These are phyloP conservation scores for Hycleus phaleratus DNA, from an alignment of 1,140 invertebrate species.

Conservation along the genomic window DNA sequence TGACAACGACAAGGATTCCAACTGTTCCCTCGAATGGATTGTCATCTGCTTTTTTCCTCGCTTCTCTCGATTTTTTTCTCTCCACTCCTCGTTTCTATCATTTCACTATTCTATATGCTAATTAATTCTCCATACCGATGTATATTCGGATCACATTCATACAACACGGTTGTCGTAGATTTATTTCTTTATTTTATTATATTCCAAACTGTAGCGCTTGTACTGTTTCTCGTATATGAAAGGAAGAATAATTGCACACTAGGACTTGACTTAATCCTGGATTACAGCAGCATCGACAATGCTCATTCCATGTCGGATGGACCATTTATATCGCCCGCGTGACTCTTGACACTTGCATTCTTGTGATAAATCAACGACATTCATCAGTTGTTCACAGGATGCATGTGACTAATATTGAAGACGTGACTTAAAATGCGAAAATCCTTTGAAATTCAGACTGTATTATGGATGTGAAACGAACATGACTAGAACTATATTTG, in stretches of 20 bases:
- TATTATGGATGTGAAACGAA: too few relatives aligned
- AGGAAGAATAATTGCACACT: slow-evolving; percentile 1
- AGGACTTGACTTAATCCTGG: neutral
- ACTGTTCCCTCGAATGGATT: neutral
- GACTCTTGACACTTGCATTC: slow-evolving; percentile 16
- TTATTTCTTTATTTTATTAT: too few relatives aligned
- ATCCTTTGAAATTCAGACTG: neutral
- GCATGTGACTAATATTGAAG: slow-evolving; percentile 6
- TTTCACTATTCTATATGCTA: too few relatives aligned
- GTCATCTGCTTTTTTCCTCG: slow-evolving; percentile 1
- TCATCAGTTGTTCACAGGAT: slow-evolving; percentile 5
- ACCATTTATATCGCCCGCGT: neutral
- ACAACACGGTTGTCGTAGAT: too few relatives aligned
- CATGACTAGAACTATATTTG: too few relatives aligned
- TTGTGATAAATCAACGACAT: slow-evolving; percentile 15
- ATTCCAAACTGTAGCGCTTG: too few relatives aligned
- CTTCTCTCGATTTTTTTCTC: neutral
- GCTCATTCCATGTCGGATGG: neutral
- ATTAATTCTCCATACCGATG: too few relatives aligned
- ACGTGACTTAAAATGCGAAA: slow-evolving; percentile 13
- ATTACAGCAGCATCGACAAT: slow-evolving; percentile 12
- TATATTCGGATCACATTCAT: too few relatives aligned
- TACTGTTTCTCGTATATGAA: neutral
- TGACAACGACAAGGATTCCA: slow-evolving; percentile 5
- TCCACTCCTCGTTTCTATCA: too few relatives aligned